These are phyloP conservation scores for Meloidogyne floridensis DNA, from an alignment of 1,140 invertebrate species.

Conservation along the genomic window DNA sequence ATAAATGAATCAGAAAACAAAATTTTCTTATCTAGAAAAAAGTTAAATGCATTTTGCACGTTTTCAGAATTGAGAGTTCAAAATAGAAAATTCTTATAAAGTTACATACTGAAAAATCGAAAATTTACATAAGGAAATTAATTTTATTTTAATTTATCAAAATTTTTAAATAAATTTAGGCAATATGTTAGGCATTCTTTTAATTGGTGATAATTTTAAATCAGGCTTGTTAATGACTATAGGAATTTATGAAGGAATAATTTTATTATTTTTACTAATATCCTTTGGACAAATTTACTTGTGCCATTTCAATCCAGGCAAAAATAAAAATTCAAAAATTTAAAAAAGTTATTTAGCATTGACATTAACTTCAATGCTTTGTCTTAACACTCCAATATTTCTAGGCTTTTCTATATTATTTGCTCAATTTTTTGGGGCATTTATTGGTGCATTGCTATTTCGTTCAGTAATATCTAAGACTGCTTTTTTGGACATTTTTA, in stretches of 20 bases:
- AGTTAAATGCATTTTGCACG: no score
- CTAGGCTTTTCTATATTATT: constrained; percentile 36
- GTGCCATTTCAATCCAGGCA: constrained; percentile 33
- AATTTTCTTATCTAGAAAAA: no score
- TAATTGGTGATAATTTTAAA: background rate
- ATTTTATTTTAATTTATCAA: background rate
- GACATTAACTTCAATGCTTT: constrained; percentile 33
- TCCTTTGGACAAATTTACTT: constrained; percentile 10
- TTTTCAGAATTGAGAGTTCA: no score
- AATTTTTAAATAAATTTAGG: constrained; percentile 10
- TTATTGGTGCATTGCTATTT: constrained; percentile 36
- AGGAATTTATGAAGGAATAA: constrained; percentile 7
- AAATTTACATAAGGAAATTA: no score
- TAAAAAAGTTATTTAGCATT: constrained; percentile 10
- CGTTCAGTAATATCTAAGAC: constrained; percentile 17
- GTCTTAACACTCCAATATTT: constrained; percentile 21
- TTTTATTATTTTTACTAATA: constrained; percentile 15
- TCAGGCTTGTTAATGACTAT: background rate
- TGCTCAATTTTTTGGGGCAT: constrained; percentile 42
- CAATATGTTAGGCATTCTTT: constrained; percentile 30
- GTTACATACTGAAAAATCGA: background rate
- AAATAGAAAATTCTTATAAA: no score
- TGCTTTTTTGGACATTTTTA: constrained; percentile 29
- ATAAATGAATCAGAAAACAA: no score
- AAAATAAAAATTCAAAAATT: background rate